Evolutionary conservation across 2,797 vertebrate species (phyloP).

Genomic region (Pristis pectinata): DNA sequence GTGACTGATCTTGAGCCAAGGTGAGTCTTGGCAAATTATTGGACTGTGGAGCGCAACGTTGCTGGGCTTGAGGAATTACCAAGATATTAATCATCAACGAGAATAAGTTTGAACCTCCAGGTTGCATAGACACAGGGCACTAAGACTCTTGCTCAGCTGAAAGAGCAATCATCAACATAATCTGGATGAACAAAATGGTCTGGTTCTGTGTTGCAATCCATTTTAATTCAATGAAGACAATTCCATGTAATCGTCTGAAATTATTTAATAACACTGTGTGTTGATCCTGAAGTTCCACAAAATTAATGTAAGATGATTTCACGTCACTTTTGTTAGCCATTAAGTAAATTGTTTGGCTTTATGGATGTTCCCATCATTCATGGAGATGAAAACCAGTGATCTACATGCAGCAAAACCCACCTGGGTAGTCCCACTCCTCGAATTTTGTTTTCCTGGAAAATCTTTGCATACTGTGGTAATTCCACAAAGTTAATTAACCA

Average conservation of each 20-base stretch:
- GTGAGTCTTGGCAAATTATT: not conserved
- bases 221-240: not conserved
- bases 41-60: not conserved
- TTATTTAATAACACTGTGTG: not conserved
- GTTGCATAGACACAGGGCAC: too few species aligned
- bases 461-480: conserved; percentile 77
- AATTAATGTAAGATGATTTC: not conserved
- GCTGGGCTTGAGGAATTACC: not conserved
- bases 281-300: not conserved
- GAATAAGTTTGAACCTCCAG: too few species aligned
- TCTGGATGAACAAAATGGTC: not conserved
- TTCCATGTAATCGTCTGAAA: not conserved
- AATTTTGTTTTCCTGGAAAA: conserved; percentile 74
- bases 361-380: not conserved
- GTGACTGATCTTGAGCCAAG: not conserved
- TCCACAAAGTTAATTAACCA: conserved; percentile 80
- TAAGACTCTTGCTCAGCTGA: not conserved
- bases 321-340: not conserved
- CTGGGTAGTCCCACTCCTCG: conserved; percentile 81
- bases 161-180: not conserved
- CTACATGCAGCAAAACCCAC: conserved; percentile 51
- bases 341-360: not conserved
- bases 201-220: not conserved
- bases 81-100: too few species aligned
- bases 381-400: not conserved